A percentile compares a stretch with the other conserved stretches of the same genome.
Conservation (phyloP, 2,797 vertebrate genomes). For the Chelmon rostratus region DNA sequence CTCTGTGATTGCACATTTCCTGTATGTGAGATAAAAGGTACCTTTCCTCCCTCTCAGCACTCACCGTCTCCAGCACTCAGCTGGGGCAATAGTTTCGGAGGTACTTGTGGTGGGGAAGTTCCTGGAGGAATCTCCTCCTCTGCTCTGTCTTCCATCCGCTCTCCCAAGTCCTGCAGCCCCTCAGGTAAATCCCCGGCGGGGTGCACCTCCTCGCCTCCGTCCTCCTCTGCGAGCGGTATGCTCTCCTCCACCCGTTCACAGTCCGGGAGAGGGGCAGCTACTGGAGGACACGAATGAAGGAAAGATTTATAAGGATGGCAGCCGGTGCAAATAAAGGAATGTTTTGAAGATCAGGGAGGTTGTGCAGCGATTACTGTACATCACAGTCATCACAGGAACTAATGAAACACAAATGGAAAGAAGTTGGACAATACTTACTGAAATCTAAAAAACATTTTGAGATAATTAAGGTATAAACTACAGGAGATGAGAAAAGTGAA, state of each 20-base stretch:
- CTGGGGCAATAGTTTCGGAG: conserved; percentile 76
- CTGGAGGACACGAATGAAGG: conserved; percentile 35
- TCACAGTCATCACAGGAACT: too few relatives aligned
- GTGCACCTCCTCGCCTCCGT: conserved; percentile 55
- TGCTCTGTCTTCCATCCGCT: conserved; percentile 70
- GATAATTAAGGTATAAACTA: neutral
- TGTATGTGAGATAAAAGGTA: neutral
- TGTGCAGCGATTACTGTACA: neutral
- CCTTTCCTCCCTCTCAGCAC: conserved; percentile 18
- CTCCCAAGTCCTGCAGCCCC: conserved; percentile 70
- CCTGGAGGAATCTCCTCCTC: conserved; percentile 73
- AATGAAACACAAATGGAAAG: neutral
- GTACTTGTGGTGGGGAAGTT: conserved; percentile 81
- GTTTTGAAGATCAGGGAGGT: neutral
- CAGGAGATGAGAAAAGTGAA: neutral
- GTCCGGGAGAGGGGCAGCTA: conserved; percentile 75
- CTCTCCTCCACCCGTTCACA: conserved; percentile 75
- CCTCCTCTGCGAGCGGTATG: conserved; percentile 53
- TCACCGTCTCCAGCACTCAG: conserved; percentile 81
- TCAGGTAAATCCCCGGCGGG: conserved; percentile 73
- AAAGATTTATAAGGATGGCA: neutral
- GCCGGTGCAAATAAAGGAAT: neutral
- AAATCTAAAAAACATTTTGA: neutral
- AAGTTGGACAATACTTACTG: neutral
- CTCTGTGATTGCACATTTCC: neutral